A percentile compares a stretch with the other conserved stretches of the same genome.
Conservation (phyloP, 2,113 vertebrate genomes). For the Neotoma lepida region DNA sequence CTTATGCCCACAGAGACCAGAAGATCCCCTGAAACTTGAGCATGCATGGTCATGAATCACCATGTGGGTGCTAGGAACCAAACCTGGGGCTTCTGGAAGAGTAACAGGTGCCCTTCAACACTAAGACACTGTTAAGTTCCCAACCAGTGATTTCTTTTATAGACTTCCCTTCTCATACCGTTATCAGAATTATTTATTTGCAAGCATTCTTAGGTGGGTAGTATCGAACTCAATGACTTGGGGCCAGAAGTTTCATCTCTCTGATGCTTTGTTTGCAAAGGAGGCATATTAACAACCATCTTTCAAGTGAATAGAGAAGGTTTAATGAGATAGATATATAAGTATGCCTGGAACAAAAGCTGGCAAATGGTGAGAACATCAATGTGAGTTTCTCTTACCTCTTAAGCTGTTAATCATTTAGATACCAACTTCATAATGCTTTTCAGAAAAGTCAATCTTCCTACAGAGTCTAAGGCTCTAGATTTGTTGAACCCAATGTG, state of each 20-base stretch:
- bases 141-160: background rate
- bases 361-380: background rate
- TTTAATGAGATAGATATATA: background rate
- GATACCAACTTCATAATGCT: slow-evolving; percentile 17
- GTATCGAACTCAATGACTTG: background rate
- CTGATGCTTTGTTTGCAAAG: slow-evolving; percentile 27
- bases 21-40: background rate
- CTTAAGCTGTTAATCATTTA: slow-evolving; percentile 19
- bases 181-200: background rate
- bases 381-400: background rate
- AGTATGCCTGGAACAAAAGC: background rate
- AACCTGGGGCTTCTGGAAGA: background rate
- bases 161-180: background rate
- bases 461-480: background rate
- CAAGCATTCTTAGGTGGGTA: background rate
- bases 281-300: background rate
- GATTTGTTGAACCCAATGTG: background rate
- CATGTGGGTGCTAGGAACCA: background rate
- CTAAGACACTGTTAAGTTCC: background rate
- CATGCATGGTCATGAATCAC: background rate
- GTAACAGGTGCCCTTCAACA: background rate
- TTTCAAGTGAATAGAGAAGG: background rate
- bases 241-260: background rate
- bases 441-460: slow-evolving; percentile 56
- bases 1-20: background rate